phyloP scores from a whole-genome alignment of 2,888 invertebrate genomes.

The Vanessa cardui region DNA sequence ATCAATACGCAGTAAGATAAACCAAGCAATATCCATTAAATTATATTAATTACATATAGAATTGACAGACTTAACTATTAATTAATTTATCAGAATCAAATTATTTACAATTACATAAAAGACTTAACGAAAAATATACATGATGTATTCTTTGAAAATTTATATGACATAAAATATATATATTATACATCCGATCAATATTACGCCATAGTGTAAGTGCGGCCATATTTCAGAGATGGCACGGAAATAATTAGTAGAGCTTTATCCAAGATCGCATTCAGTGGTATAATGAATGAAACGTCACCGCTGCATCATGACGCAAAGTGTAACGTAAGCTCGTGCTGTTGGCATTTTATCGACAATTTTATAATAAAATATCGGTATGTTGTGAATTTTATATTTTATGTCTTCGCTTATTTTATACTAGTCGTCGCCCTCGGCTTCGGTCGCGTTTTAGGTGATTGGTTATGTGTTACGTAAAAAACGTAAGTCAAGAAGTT shows the following conservation, averaged over 20 bases:
- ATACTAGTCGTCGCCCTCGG: no score
- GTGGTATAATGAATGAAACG: slow-evolving; percentile 75
- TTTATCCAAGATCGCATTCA: slow-evolving; percentile 76
- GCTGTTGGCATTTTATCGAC: slow-evolving; percentile 14
- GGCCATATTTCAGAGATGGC: slow-evolving; percentile 61
- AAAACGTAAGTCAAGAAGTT: no score
- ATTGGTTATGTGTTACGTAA: no score
- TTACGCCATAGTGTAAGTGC: slow-evolving; percentile 39
- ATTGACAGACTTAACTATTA: no score
- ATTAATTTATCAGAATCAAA: no score
- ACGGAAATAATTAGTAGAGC: slow-evolving; percentile 78
- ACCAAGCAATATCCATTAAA: no score
- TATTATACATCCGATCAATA: slow-evolving; percentile 33
- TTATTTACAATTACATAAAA: no score
- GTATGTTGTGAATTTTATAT: not conserved
- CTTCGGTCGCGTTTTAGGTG: no score
- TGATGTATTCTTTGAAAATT: not conserved
- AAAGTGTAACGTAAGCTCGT: slow-evolving; percentile 23
- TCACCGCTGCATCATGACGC: slow-evolving; percentile 23
- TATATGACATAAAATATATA: slow-evolving; percentile 5
- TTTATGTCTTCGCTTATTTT: no score
- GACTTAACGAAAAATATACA: not conserved
- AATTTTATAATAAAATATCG: slow-evolving; percentile 2
- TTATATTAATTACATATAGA: no score
- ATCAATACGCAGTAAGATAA: no score